Base-by-base conservation (phyloP, 2,888 invertebrate species). In the Cheilosia vulpina region DNA sequence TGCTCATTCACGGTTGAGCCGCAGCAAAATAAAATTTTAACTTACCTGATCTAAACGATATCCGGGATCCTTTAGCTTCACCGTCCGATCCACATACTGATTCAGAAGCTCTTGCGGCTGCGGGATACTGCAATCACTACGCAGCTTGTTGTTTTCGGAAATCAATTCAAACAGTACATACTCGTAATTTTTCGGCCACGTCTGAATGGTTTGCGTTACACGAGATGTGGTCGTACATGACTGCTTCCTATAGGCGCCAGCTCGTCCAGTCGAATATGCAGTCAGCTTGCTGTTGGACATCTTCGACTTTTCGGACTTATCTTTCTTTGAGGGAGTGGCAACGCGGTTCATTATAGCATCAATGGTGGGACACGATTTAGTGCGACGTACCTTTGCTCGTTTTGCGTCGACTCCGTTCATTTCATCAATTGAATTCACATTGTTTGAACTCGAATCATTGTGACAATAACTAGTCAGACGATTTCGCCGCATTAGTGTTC, bases 111-210 rank as follows among this genome's bases (percentile, higher is more conserved):
- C 94, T 88, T 94, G 94, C 15, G 95, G 94, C 78, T 90, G 89
- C 41, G 89, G 78, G 24, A 88, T 76, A 53, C 83, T 89, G 5
- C 88, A 84, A 57, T 90, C 90, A 17, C 88, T 88, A 4, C 92
- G 90, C 71, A 89, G 82, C 87, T 92, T 88, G 87, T 88, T 93
- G 91, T 87, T 93, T 69, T 93, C 93, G 9, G 93, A 93, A 89
- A 95, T 94, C 88, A 96, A 94, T 87, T 95, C 95, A n/a, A 95
- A 93, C 87, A 97, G 94, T 68, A 96, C 92, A 90, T 95, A 95
- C 90, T 97, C 97, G 90, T 97, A 96, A 53, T 95, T 94, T 90
- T 93, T 93, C 63, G 95, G 95, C 94, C 95, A 94, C 87, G 94
- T 92, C 89, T 95, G 95, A 66, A 95, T 93, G 13, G 97, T 97